Percentiles rank a stretch among this genome's conserved stretches.
Evolutionary conservation across 1,140 invertebrate species (phyloP).

Genomic region (Periplaneta americana): DNA sequence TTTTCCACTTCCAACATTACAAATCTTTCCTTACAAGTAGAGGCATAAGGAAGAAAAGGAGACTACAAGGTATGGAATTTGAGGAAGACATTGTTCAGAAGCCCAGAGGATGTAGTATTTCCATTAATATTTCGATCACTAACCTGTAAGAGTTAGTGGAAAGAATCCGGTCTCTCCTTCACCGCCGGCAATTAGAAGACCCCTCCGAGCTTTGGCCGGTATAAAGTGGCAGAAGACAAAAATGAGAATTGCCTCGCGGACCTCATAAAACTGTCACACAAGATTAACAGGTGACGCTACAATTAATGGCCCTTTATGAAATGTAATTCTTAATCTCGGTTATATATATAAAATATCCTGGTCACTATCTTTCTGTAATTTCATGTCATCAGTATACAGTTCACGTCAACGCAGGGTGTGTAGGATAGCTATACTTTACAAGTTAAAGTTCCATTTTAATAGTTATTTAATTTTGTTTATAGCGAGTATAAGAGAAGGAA

Average conservation of each 20-base stretch:
- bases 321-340: background rate
- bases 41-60: background rate
- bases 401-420: background rate
- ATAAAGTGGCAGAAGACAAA: no score
- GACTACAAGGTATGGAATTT: no score
- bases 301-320: background rate
- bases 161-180: background rate
- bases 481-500: background rate
- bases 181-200: background rate
- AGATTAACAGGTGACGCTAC: background rate
- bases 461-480: background rate
- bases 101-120: background rate
- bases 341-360: background rate
- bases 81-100: background rate
- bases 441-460: background rate
- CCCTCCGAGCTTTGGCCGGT: background rate
- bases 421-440: background rate
- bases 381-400: background rate
- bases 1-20: background rate
- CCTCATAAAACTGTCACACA: background rate
- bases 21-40: background rate
- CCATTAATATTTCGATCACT: background rate
- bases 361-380: background rate
- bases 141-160: background rate
- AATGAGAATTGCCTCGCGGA: background rate